These are phyloP conservation scores for Paedocypris sp. DNA, from an alignment of 2,113 vertebrate genomes.

Conservation along the genomic window DNA sequence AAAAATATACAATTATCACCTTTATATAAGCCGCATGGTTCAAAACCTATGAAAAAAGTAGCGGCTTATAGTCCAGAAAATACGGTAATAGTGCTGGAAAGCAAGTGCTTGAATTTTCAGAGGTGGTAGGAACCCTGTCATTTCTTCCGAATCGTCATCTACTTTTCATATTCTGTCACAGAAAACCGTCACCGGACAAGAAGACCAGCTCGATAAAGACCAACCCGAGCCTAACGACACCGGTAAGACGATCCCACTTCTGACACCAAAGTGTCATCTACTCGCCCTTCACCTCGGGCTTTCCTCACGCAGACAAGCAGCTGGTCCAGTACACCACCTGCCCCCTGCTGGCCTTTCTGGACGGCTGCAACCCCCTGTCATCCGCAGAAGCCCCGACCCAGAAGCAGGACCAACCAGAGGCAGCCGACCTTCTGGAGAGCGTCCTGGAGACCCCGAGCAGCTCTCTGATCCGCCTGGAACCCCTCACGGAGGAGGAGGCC, in stretches of 20 bases:
- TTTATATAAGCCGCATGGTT: too few relatives aligned
- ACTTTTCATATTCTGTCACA: background rate
- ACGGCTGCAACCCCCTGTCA: conserved; percentile 63
- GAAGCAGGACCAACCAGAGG: conserved; percentile 37
- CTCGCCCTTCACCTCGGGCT: background rate
- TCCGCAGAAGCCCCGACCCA: background rate
- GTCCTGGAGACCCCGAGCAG: conserved; percentile 64
- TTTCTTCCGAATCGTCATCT: background rate
- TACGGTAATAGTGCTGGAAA: too few relatives aligned
- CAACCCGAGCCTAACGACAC: background rate
- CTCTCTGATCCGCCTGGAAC: conserved; percentile 84
- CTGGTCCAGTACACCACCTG: conserved; percentile 87
- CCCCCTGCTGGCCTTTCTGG: conserved; percentile 81
- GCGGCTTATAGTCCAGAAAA: too few relatives aligned
- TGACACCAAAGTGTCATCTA: background rate
- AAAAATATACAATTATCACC: too few relatives aligned
- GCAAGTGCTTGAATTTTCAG: too few relatives aligned
- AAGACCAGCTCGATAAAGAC: background rate
- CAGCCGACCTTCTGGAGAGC: conserved; percentile 67
- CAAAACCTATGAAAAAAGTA: too few relatives aligned
- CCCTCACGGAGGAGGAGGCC: conserved; percentile 83
- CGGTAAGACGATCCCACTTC: too few relatives aligned
- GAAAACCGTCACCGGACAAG: background rate
- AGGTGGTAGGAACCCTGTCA: too few relatives aligned
- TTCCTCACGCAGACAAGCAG: conserved; percentile 68